Percentiles rank a stretch among this genome's conserved stretches.
Conservation (phyloP, 1,140 invertebrate species). For the Platyura marginata region DNA sequence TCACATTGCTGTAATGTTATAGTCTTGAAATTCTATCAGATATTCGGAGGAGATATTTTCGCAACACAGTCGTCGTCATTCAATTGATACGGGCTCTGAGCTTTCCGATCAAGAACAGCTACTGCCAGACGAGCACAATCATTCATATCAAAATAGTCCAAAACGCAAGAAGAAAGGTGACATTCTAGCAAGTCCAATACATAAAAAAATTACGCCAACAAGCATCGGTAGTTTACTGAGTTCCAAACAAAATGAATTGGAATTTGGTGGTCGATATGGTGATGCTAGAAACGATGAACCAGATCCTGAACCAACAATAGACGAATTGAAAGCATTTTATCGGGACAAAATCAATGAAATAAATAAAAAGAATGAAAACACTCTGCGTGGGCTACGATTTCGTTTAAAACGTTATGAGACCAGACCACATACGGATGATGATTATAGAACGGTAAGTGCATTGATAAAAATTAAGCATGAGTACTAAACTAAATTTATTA, state of each 20-base stretch:
- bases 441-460: no score
- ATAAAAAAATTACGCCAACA: conserved; percentile 19
- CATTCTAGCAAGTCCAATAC: conserved; percentile 17
- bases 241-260: not conserved
- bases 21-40: conserved; percentile 14
- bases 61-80: conserved; percentile 34
- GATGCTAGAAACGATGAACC: not conserved
- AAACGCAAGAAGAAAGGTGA: conserved; percentile 16
- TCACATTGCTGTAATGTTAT: conserved; percentile 4
- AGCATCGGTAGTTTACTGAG: not conserved
- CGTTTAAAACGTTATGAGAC: not conserved
- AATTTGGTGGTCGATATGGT: conserved; percentile 5
- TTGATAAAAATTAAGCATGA: no score
- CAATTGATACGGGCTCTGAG: conserved; percentile 10
- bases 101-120: conserved; percentile 15
- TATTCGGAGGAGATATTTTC: conserved; percentile 50
- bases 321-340: conserved; percentile 17
- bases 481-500: no score
- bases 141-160: conserved; percentile 13
- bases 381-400: conserved; percentile 10
- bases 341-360: conserved; percentile 17
- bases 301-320: not conserved
- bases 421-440: not conserved
- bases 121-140: not conserved
- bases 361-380: conserved; percentile 12